These are phyloP conservation scores for Apis laboriosa DNA, from an alignment of 1,140 invertebrate species.

Conservation along the genomic window DNA sequence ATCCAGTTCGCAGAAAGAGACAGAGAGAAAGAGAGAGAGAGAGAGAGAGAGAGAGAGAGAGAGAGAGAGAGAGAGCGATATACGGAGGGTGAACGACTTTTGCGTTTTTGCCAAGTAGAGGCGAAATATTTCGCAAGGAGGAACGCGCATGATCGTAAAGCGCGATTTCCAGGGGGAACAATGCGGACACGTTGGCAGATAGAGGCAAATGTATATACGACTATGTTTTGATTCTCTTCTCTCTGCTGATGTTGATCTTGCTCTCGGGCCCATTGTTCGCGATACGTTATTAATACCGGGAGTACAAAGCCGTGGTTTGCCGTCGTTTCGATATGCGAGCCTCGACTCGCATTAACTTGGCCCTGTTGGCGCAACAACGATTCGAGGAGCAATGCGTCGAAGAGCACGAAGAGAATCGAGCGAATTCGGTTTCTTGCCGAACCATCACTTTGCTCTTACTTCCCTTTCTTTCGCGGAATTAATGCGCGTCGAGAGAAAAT, in stretches of 20 bases:
- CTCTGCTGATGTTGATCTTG: constrained; percentile 39
- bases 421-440: too few relatives aligned
- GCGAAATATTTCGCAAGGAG: not conserved
- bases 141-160: not conserved
- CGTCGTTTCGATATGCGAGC: too few relatives aligned
- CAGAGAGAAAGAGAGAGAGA: too few relatives aligned
- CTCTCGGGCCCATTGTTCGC: constrained; percentile 31
- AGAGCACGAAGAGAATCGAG: too few relatives aligned
- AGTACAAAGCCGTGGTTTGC: not conserved
- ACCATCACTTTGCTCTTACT: too few relatives aligned
- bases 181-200: not conserved
- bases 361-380: not conserved
- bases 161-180: constrained; percentile 2
- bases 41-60: too few relatives aligned
- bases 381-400: too few relatives aligned
- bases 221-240: constrained; percentile 19
- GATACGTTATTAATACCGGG: constrained; percentile 48
- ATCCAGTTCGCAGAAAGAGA: too few relatives aligned
- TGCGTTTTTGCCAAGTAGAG: not conserved
- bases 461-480: too few relatives aligned
- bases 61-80: too few relatives aligned
- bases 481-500: too few relatives aligned
- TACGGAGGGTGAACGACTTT: not conserved
- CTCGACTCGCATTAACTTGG: not conserved
- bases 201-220: not conserved